Evolutionary conservation across 2,888 invertebrate species (phyloP).

Genomic region (Serrognathus titanus): DNA sequence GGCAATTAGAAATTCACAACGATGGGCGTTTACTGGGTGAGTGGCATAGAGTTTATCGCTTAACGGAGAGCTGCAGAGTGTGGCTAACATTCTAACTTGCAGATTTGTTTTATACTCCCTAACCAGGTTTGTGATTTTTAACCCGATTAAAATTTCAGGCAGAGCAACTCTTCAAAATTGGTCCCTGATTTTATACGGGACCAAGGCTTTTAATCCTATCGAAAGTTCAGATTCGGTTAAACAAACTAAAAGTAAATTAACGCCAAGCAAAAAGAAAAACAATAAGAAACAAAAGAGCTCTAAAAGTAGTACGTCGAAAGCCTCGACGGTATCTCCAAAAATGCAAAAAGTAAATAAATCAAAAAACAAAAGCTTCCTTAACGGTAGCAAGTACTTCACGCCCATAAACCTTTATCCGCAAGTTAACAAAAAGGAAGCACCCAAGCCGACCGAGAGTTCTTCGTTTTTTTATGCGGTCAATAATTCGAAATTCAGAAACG

Average conservation of each 20-base stretch:
- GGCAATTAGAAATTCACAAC: slow-evolving; percentile 95
- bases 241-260: slow-evolving; percentile 50
- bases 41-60: slow-evolving; percentile 31
- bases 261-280: slow-evolving; percentile 56
- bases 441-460: slow-evolving; percentile 19
- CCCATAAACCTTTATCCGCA: slow-evolving; percentile 11
- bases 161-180: slow-evolving; percentile 88
- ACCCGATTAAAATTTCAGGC: slow-evolving; percentile 55
- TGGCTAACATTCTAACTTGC: slow-evolving; percentile 7
- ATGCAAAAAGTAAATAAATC: slow-evolving; percentile 28
- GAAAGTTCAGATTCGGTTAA: slow-evolving; percentile 27
- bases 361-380: slow-evolving; percentile 33
- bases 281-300: slow-evolving; percentile 41
- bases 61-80: background rate
- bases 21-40: slow-evolving; percentile 86
- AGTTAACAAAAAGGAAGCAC: slow-evolving; percentile 21
- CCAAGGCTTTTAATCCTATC: slow-evolving; percentile 55
- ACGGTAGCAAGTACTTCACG: slow-evolving; percentile 17
- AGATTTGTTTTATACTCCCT: background rate
- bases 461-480: slow-evolving; percentile 40
- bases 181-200: slow-evolving; percentile 91
- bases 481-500: slow-evolving; percentile 38
- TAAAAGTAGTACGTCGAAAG: slow-evolving; percentile 26
- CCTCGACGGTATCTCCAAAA: slow-evolving; percentile 25
- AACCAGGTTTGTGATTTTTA: background rate